Conservation (phyloP, 2,888 invertebrate species). For the Acrocera orbiculus region DNA sequence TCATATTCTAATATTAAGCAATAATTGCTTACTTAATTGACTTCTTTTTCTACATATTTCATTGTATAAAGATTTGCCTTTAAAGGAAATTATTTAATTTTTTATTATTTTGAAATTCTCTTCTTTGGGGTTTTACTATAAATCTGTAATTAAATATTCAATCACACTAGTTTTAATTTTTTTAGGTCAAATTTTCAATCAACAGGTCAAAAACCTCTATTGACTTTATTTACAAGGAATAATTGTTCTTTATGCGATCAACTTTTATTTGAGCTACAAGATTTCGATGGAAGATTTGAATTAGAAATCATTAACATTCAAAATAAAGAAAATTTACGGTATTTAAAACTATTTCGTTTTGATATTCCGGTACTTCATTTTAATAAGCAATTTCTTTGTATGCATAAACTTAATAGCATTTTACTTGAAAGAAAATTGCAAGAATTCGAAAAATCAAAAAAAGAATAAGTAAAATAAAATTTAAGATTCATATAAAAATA, state of each 20-base stretch:
- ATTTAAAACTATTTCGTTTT: conserved; percentile 53
- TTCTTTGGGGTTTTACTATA: neutral
- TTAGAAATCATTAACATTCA: conserved; percentile 64
- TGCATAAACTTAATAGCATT: conserved; percentile 43
- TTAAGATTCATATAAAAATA: too few relatives aligned
- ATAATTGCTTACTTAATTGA: neutral
- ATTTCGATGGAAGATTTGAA: conserved; percentile 40
- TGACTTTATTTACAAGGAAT: conserved; percentile 69
- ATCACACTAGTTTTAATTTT: neutral
- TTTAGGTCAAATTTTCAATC: conserved; percentile 1
- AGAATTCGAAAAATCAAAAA: neutral
- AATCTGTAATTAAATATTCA: neutral
- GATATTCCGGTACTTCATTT: conserved; percentile 82
- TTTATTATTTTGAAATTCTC: conserved; percentile 1
- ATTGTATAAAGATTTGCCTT: conserved; percentile 1
- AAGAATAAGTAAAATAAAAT: too few relatives aligned
- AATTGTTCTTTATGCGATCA: conserved; percentile 70
- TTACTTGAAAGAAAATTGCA: conserved; percentile 2
- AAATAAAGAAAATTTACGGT: conserved; percentile 50
- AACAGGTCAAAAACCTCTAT: conserved; percentile 33
- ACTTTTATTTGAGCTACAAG: conserved; percentile 45
- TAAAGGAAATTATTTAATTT: conserved; percentile 3
- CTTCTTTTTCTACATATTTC: neutral
- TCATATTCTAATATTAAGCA: too few relatives aligned
- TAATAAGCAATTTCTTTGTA: conserved; percentile 64